A percentile compares a stretch with the other conserved stretches of the same genome.
phyloP scores from a whole-genome alignment of 30 jellyfish, hydroid and myxozoan species.

The Turritopsis rubra region DNA sequence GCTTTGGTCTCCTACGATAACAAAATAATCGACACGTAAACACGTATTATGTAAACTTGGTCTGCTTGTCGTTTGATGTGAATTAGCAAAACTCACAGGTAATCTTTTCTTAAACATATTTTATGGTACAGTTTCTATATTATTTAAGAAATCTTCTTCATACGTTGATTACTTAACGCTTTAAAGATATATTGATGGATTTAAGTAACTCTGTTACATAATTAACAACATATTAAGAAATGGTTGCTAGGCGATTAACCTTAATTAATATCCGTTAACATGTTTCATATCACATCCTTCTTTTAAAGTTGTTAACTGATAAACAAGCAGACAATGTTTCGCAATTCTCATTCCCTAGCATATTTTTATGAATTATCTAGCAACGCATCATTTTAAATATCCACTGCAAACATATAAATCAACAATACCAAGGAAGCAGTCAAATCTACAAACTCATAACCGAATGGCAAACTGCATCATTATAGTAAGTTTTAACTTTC shows the following conservation, averaged over 20 bases:
- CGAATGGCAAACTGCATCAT: not conserved
- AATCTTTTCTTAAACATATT: not conserved
- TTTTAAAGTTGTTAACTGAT: not conserved
- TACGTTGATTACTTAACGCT: not conserved
- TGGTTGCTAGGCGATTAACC: not conserved
- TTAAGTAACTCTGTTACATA: not conserved
- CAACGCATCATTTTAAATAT: not conserved
- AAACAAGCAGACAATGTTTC: not conserved
- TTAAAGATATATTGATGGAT: too few species aligned
- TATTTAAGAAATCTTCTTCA: not conserved
- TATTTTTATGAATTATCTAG: not conserved
- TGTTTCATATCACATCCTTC: not conserved
- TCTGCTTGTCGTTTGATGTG: too few species aligned
- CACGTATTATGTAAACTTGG: too few species aligned
- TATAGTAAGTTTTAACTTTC: not conserved
- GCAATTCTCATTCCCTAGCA: not conserved
- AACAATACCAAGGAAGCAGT: not conserved
- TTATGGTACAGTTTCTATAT: not conserved
- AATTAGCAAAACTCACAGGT: not conserved
- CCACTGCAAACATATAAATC: not conserved
- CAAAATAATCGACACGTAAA: not conserved
- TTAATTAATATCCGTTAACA: not conserved
- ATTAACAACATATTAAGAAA: not conserved
- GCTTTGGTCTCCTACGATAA: slow-evolving; percentile 61
- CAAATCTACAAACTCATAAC: too few species aligned